Base-by-base conservation (phyloP, 1,140 invertebrate species). In the Caenorhabditis brenneri region DNA sequence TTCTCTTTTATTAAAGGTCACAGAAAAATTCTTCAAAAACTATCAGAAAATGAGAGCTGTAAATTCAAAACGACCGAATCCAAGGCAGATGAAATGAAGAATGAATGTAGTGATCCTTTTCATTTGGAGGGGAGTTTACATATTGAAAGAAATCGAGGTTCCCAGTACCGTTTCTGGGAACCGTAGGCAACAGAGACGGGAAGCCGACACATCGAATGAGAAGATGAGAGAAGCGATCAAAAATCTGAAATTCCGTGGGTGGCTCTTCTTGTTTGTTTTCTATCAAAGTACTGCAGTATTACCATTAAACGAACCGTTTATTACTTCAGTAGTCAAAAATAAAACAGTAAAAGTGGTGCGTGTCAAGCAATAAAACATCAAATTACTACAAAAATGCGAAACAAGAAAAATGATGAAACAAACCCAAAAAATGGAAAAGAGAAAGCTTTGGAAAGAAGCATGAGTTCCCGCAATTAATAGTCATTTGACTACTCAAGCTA, bases 321-420 rank as follows among this genome's bases (percentile, higher is more conserved):
- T 74, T 74, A 42, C 36, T 74, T 2, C 33, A 74, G 24, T 33
- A 19, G 15, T 42, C 22, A 46, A 3, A 74, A 24, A 74, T 27
- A 29, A 74, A 65, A 65, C 29, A 7, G 29, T n/a, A 10, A 10
- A 36, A 55, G 19, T n/a, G n/a, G n/a, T n/a, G n/a, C 3, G 15
- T 58, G 33, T 24, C 65, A 74, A 74, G 65, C 65, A 31, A 74
- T 74, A 42, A 74, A 74, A 42, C 36, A 74, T 74, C 65, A 74
- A 74, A 74, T 42, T 74, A n/a, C n/a, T n/a, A 36, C 36, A 74
- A 74, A n/a, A 39, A 58, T 27, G 29, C 24, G 55, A 36, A 65
- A 39, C n/a, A n/a, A n/a, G 22, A 24, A 65, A 36, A 42, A 42
- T 36, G 24, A 42, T 7, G n/a, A 42, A 16, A 6, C 15, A 74